phyloP scores from a whole-genome alignment of 2,797 vertebrate genomes.

The Schizopygopsis malacanthus region DNA sequence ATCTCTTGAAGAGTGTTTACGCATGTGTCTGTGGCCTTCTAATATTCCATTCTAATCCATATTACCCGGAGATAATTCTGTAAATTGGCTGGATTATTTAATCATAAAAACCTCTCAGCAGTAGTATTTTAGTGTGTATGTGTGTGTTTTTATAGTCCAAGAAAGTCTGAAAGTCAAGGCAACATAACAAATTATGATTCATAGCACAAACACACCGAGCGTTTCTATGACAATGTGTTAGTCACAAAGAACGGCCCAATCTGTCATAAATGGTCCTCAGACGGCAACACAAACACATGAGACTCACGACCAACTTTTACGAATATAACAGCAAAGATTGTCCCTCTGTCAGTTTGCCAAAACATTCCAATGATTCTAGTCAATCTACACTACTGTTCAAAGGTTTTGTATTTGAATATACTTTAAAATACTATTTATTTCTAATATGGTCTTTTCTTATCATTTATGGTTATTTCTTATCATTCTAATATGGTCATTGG shows the following conservation, averaged over 20 bases:
- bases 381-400: neutral
- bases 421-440: neutral
- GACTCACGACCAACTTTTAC: neutral
- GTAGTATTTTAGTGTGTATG: neutral
- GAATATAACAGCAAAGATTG: neutral
- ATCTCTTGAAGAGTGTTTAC: conserved; percentile 12
- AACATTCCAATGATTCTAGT: conserved; percentile 37
- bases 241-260: conserved; percentile 17
- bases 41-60: conserved; percentile 3
- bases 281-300: conserved; percentile 32
- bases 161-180: conserved; percentile 51
- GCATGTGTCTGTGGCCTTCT: neutral
- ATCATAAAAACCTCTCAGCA: neutral
- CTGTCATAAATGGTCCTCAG: conserved; percentile 11
- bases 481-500: too few relatives aligned
- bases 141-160: conserved; percentile 48
- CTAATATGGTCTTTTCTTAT: too few relatives aligned
- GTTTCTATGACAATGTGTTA: neutral
- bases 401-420: neutral
- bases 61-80: neutral
- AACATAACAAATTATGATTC: conserved; percentile 59
- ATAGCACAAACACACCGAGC: conserved; percentile 38
- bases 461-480: too few relatives aligned
- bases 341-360: conserved; percentile 28
- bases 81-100: neutral